Base-by-base conservation (phyloP, 2,113 vertebrate species). In the Dendrocopos noguchii region DNA sequence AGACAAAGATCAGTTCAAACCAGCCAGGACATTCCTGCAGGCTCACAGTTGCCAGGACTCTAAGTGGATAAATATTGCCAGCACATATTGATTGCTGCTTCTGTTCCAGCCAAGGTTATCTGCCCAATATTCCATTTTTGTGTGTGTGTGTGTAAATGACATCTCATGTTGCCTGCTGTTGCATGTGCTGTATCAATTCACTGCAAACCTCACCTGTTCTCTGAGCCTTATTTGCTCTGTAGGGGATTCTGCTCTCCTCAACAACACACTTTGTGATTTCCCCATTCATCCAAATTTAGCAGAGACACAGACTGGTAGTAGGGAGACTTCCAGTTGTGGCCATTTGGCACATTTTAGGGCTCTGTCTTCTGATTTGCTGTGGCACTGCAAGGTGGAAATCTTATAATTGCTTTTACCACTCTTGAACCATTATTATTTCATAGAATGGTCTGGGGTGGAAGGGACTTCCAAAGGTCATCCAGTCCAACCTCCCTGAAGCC, bases 11-110 rank as follows among this genome's bases (percentile, higher is more conserved):
- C 72, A 57, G 84, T 92, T 90, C 66, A 78, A 93, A 94, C 57
- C 73, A 90, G 68, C 50, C 39, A 10, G 91, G 90, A 46, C 39
- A 55, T 75, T 92, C 66, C 81, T 91, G 68, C 91, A 94, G 94
- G 85, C 74, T 92, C 84, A 90, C 76, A 94, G 92, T 93, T 95
- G 96, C 94, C 95, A 88, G 82, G 18, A 7, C 44, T 80, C 14
- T 66, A 36, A 80, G 63, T 86, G 82, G 50, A 73, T 91, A 96
- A 95, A 96, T 95, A 93, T 76, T 96, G 94, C 93, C 90, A 91
- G 78, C 44, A 36, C 59, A 60, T 90, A 94, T 90, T 72, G 91
- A 95, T 94, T 72, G 76, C 72, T 90, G 89, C 52, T 85, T 59
- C 68, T 82, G 65, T 79, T 87, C 85, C 84, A 83, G 70, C 84